Evolutionary conservation across 2,797 vertebrate species (phyloP), one percentile per base, ranked within the genome.

Genomic region (Rhyacichthys aspro): DNA sequence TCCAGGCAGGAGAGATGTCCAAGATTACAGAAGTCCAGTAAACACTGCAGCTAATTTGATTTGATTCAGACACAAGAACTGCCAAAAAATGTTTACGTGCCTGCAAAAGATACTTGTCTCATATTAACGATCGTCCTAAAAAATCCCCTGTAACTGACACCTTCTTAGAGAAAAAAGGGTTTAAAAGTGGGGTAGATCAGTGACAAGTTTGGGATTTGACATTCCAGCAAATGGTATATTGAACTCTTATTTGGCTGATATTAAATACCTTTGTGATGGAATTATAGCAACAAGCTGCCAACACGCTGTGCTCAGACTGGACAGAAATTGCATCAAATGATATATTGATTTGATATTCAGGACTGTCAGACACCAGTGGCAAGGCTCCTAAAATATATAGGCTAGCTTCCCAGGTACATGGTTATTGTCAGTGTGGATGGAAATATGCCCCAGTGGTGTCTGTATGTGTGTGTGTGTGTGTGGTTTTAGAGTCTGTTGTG

Each of bases 341-440:
- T 79, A 50, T 78, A 87, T 82, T 76, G 78, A 82, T 81, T 64
- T 76, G 64, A 75, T 84, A 85, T 88, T 80, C 63, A 81, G 37
- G 48, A 74, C 74, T 82, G 78, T 81, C 76, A 78, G 75, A 67
- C 48, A 64, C 47, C 50, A 60, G 41, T 43, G 52, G 23, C 23
- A 28, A 28, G 52, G 65, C 62, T 76, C 62, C 55, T 79, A 63
- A 71, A 73, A 81, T 82, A 78, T 80, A 84, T 77, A 62, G 70
- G 57, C 59, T 33, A 19, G 23, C 3, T 28, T 28, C 54, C 43
- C 11, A 50, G 33, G 61, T 72, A 28, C 43, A 49, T 45, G 64
- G 49, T 72, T 70, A 66, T 69, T 71, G 64, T 70, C 44, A 19
- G 50, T 66, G 39, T 66, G 70, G 64, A 43, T 43, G 34, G 16